Conservation (phyloP, 1,140 invertebrate species). For the Caenorhabditis tropicalis region DNA sequence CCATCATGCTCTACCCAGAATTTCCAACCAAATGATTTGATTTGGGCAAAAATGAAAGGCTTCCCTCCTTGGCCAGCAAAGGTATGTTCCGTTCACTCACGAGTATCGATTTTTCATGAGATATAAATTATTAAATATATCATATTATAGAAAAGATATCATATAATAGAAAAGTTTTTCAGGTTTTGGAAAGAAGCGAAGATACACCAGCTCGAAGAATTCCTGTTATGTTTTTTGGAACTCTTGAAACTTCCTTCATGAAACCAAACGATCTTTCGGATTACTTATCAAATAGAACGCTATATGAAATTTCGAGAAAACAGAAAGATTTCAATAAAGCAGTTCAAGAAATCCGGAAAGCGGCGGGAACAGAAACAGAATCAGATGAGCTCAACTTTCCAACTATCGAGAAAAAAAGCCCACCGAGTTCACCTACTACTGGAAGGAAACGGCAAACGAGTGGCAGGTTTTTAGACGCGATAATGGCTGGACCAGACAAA, state of each 20-base stretch:
- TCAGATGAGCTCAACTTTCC: constrained; percentile 2
- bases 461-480: constrained; percentile 10
- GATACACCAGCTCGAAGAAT: constrained; percentile 45
- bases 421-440: background rate
- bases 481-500: background rate
- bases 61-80: constrained; percentile 59
- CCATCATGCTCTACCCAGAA: background rate
- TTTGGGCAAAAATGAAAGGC: constrained; percentile 60
- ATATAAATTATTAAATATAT: background rate
- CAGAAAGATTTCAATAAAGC: constrained; percentile 58
- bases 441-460: constrained; percentile 33
- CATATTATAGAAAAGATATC: background rate
- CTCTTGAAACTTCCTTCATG: constrained; percentile 58
- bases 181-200: constrained; percentile 38
- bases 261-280: constrained; percentile 51
- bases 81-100: constrained; percentile 1
- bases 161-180: background rate
- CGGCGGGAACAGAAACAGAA: constrained; percentile 4
- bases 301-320: constrained; percentile 49
- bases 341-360: constrained; percentile 53
- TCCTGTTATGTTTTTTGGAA: constrained; percentile 58
- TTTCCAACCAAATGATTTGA: constrained; percentile 50
- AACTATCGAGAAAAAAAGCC: background rate
- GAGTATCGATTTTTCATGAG: constrained; percentile 21
- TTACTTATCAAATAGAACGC: constrained; percentile 24